Evolutionary conservation across 2,113 vertebrate species (phyloP).

Genomic region (Cephalophus harveyi): DNA sequence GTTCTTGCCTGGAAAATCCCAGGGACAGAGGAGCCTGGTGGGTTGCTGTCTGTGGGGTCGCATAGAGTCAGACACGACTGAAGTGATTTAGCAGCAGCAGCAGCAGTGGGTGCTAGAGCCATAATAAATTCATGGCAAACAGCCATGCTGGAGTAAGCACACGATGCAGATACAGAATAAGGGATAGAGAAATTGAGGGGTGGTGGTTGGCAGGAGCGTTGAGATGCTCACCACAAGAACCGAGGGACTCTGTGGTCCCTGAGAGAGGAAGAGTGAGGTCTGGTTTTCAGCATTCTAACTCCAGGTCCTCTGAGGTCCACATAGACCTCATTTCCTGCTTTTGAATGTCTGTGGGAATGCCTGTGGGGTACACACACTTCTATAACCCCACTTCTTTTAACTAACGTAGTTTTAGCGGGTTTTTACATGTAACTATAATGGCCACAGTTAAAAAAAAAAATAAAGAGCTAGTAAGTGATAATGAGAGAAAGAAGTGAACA

Average conservation of each 20-base stretch:
- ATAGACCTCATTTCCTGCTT: background rate
- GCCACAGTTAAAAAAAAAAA: background rate
- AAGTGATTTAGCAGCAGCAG: background rate
- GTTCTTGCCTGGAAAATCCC: background rate
- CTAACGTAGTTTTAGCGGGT: background rate
- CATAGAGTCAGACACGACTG: background rate
- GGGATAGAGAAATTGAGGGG: background rate
- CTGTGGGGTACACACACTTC: background rate
- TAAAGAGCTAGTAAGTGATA: background rate
- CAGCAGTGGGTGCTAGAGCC: background rate
- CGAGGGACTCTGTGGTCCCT: background rate
- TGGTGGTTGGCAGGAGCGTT: background rate
- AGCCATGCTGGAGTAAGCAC: background rate
- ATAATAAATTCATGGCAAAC: background rate
- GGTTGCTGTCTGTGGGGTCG: accelerated
- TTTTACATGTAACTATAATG: background rate
- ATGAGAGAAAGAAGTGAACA: background rate
- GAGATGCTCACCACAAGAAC: background rate
- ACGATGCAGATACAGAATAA: background rate
- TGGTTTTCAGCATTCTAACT: background rate
- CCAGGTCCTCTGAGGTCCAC: background rate
- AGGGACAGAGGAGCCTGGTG: background rate
- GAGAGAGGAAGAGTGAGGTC: background rate
- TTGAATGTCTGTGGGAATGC: background rate
- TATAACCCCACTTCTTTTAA: background rate